Evolutionary conservation across 2,797 vertebrate genomes (phyloP).

Genomic region (Linurgus olivaceus): DNA sequence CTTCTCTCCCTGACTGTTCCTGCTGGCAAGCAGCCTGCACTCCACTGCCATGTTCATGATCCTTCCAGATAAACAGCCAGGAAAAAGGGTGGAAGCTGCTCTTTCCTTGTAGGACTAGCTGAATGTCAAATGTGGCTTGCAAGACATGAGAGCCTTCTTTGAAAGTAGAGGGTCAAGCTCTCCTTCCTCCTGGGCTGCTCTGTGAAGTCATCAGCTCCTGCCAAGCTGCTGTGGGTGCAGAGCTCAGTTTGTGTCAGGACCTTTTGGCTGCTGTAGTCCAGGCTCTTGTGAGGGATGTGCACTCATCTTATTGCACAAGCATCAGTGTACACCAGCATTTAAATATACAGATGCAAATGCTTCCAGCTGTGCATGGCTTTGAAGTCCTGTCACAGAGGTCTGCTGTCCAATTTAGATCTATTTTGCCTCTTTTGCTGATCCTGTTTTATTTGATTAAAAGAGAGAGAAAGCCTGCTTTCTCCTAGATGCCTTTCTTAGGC

Average conservation of each 20-base stretch:
- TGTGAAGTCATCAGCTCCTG: neutral
- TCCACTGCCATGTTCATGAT: accelerated
- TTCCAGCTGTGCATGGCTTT: neutral
- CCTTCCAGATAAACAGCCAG: neutral
- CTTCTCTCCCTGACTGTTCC: neutral
- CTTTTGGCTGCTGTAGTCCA: neutral
- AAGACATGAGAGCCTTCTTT: neutral
- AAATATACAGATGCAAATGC: neutral
- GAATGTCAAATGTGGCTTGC: neutral
- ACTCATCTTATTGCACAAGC: neutral
- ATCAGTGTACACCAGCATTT: neutral
- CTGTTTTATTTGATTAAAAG: neutral
- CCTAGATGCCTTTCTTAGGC: neutral
- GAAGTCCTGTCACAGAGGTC: neutral
- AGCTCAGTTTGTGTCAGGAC: neutral
- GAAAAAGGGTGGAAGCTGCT: neutral
- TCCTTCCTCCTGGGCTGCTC: neutral
- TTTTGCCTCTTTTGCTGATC: neutral
- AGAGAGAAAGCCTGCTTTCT: neutral
- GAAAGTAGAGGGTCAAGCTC: neutral
- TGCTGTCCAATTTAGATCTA: neutral
- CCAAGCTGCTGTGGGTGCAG: accelerated
- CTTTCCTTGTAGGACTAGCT: neutral
- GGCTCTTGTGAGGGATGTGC: neutral
- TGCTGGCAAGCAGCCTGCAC: neutral